Conservation (phyloP, 2,888 invertebrate genomes). For the Megaustenia siamemsis region DNA sequence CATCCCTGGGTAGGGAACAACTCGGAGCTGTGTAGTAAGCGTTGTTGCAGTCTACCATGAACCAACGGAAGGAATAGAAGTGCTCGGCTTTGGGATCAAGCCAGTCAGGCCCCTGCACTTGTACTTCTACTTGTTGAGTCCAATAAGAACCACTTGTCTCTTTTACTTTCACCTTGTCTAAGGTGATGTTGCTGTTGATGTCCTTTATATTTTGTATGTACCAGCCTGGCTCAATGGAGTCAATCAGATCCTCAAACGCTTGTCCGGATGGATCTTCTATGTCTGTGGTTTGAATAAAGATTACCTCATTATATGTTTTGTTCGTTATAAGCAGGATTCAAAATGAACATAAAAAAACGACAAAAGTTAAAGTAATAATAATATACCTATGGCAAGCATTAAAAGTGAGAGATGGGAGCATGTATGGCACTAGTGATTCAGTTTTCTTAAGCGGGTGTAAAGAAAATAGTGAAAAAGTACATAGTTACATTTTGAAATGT, state of each 20-base stretch:
- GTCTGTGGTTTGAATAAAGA: constrained; percentile 2
- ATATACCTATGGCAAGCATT: too few relatives aligned
- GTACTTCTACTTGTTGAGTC: constrained; percentile 23
- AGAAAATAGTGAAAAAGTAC: too few relatives aligned
- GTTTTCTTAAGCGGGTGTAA: too few relatives aligned
- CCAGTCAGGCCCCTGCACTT: constrained; percentile 37
- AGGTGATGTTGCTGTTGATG: constrained; percentile 23
- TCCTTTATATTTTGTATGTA: constrained; percentile 12
- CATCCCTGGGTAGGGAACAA: constrained; percentile 37
- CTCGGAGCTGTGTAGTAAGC: constrained; percentile 31
- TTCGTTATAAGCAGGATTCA: too few relatives aligned
- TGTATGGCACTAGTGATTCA: background rate
- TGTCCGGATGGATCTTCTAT: constrained; percentile 34
- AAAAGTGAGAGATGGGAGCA: background rate
- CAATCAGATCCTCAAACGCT: background rate
- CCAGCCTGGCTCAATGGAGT: background rate
- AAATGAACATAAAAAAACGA: too few relatives aligned
- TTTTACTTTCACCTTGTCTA: background rate
- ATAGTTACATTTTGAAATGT: too few relatives aligned
- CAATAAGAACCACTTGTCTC: background rate
- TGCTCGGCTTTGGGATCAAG: constrained; percentile 1
- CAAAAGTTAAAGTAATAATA: too few relatives aligned
- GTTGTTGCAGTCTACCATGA: constrained; percentile 28
- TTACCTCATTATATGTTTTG: too few relatives aligned
- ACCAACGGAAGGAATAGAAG: constrained; percentile 31